phyloP scores from a whole-genome alignment of 2,113 vertebrate species.

The Phrynosoma blainvillii region DNA sequence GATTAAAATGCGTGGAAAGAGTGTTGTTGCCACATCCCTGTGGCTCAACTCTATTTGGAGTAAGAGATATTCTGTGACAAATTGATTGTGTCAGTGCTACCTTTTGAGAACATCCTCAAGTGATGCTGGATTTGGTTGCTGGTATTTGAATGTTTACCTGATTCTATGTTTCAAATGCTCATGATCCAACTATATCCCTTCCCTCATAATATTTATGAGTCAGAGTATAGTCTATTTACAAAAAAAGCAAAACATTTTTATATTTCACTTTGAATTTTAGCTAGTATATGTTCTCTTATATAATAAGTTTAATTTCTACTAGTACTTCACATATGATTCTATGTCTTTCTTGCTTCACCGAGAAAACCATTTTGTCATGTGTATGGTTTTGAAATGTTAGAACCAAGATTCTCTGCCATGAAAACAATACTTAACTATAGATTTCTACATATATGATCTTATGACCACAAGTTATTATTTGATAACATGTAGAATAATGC shows the following conservation, averaged over 20 bases:
- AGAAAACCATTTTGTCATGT: neutral
- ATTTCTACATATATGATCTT: neutral
- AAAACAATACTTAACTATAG: slow-evolving; percentile 15
- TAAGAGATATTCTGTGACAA: neutral
- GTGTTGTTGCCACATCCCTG: neutral
- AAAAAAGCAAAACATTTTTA: neutral
- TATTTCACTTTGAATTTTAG: neutral
- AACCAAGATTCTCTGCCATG: neutral
- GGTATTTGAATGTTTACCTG: neutral
- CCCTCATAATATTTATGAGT: neutral
- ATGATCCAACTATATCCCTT: neutral
- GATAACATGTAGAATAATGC: slow-evolving; percentile 28
- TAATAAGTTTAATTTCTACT: neutral
- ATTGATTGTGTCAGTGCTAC: neutral
- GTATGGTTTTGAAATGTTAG: neutral
- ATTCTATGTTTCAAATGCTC: neutral
- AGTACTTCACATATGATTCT: neutral
- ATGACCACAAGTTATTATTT: slow-evolving; percentile 37
- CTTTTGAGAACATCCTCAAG: neutral
- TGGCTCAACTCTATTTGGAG: neutral
- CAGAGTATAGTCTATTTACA: neutral
- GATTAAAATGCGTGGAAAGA: neutral
- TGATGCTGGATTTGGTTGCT: neutral
- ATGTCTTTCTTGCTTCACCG: neutral
- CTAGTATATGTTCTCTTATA: neutral